Base-by-base conservation (phyloP, 2,113 vertebrate species). In the Girardinichthys multiradiatus region DNA sequence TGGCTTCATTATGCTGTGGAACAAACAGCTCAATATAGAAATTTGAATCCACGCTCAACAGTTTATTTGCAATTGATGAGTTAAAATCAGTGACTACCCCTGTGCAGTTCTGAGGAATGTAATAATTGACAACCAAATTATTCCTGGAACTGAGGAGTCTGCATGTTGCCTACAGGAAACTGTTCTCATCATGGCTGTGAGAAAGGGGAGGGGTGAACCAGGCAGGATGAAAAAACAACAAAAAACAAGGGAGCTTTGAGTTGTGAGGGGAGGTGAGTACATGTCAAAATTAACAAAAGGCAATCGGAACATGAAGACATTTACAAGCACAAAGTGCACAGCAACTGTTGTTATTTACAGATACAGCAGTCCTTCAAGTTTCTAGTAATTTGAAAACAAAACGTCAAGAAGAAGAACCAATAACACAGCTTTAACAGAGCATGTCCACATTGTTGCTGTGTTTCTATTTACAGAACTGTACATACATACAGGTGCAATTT, bases 341-440 rank as follows among this genome's bases (percentile, higher is more conserved):
- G 94, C 76, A 91, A 93, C 89, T 91, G 93, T 94, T 96, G 94
- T 95, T 98, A 98, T 99, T 97, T 98, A 98, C 97, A 99, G 89
- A 95, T 96, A 97, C 96, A 97, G 95, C 95, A 97, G 96, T 97
- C 96, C 96, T 98, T 98, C 97, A 98, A 97, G 96, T 97, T 96
- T 96, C 95, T 95, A 96, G 96, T 96, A 86, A 80, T 84, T 83
- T 82, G 83, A 91, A 91, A 88, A 92, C 84, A 90, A 90, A 93
- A 90, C 92, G 57, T 89, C 68, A 83, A 86, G 80, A 82, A 76
- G 82, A 90, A 89, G 76, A 83, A 93, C 92, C 71, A 65, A 93
- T 90, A 88, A 93, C 92, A 95, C 92, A 89, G 92, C 88, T 42
- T 72, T 93, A 92, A 92, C 85, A 87, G 86, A 91, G 94, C 94